Evolutionary conservation across 2,113 vertebrate species (phyloP).

Genomic region (Heterochromis multidens): DNA sequence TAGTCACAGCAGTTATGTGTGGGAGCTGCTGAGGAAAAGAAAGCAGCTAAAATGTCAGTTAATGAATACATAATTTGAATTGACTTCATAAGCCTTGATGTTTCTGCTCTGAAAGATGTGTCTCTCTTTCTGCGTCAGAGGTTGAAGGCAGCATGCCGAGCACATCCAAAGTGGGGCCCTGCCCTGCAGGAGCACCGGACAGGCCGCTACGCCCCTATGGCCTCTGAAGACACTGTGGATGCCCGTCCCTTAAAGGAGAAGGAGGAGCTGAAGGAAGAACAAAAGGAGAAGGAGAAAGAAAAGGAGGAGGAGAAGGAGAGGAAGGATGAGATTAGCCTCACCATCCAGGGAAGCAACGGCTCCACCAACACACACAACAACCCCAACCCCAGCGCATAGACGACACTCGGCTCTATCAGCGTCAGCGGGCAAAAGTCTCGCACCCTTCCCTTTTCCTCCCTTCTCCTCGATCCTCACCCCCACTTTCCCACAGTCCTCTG

Average conservation of each 20-base stretch:
- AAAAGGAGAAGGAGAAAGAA: conserved; percentile 64
- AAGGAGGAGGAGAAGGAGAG: conserved; percentile 61
- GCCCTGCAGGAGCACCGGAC: conserved; percentile 90
- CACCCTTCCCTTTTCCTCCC: conserved; percentile 3
- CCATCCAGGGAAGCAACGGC: conserved; percentile 89
- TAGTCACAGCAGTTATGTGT: not conserved
- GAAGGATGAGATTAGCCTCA: conserved; percentile 81
- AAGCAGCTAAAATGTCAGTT: not conserved
- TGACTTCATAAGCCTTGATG: not conserved
- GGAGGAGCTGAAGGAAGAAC: conserved; percentile 84
- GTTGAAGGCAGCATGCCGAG: conserved; percentile 87
- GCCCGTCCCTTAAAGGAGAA: conserved; percentile 81
- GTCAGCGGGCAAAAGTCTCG: not conserved
- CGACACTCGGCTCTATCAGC: conserved; percentile 5
- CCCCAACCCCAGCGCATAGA: conserved; percentile 87
- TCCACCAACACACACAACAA: conserved; percentile 83
- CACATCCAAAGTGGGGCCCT: conserved; percentile 92
- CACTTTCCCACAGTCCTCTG: conserved; percentile 69
- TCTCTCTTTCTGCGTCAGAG: conserved; percentile 72
- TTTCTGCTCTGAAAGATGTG: not conserved
- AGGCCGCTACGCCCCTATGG: conserved; percentile 84
- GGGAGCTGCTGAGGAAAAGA: not conserved
- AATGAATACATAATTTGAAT: not conserved
- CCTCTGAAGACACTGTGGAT: conserved; percentile 82
- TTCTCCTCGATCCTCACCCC: conserved; percentile 52